Percentiles rank a stretch among this genome's conserved stretches.
Evolutionary conservation across 2,113 vertebrate genomes (phyloP).

Genomic region (Meriones unguiculatus): DNA sequence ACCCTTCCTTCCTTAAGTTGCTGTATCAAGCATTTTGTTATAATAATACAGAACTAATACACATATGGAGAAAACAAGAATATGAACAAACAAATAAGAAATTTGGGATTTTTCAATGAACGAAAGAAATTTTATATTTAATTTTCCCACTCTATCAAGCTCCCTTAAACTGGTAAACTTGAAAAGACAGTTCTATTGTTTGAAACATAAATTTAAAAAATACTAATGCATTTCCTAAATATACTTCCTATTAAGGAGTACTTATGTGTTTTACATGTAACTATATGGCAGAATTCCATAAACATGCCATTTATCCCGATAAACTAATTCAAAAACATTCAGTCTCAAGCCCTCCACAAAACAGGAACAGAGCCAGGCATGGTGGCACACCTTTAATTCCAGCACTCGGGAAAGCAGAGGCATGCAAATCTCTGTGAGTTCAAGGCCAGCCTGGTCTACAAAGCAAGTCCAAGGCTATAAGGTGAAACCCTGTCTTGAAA

Average conservation of each 20-base stretch:
- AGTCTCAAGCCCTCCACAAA: too few relatives aligned
- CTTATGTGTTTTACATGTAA: background rate
- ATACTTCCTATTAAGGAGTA: background rate
- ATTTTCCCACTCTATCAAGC: background rate
- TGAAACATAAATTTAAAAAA: background rate
- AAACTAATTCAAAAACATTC: fast-evolving
- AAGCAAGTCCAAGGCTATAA: too few relatives aligned
- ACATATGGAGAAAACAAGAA: background rate
- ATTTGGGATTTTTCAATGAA: background rate
- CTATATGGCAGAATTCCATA: background rate
- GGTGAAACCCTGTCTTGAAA: too few relatives aligned
- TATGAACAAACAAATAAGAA: background rate
- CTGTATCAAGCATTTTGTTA: background rate
- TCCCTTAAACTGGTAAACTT: background rate
- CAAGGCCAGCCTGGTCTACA: too few relatives aligned
- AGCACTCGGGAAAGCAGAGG: too few relatives aligned
- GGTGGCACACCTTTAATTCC: too few relatives aligned
- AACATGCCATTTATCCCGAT: background rate
- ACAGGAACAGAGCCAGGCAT: too few relatives aligned
- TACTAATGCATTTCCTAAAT: background rate
- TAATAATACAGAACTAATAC: background rate
- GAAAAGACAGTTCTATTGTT: background rate
- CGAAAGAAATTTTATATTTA: background rate
- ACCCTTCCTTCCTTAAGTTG: background rate
- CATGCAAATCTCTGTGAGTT: too few relatives aligned